Base-by-base conservation (phyloP, 2,888 invertebrate genomes). In the Auanema sp. region DNA sequence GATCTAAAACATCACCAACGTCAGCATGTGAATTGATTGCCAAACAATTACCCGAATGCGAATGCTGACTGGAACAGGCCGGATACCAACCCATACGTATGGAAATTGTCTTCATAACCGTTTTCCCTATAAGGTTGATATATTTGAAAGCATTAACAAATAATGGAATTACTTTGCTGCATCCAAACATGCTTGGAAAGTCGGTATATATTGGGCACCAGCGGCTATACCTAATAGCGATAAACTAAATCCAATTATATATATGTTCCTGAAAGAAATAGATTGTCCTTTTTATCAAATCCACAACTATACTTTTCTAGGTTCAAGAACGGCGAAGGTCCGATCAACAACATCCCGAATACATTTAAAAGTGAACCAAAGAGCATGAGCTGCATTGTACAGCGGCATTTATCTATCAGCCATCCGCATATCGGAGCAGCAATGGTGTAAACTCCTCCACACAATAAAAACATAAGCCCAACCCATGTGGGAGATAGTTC, bases 61-160 rank as follows among this genome's bases (percentile, higher is more conserved):
- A 93, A 92, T 0, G 91, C 89, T 0, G 92, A 92, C 1, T 93
- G 92, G 90, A 92, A 93, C 78, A 93, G 87, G 0, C 92, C 93
- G 0, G 93, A 92, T 10, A 93, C 90, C 43, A 93, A 86, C 0
- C 93, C 93, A 81, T 92, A 93, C 0, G 93, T 93, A 81, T 92
- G 91, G 71, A 93, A 87, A 67, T 90, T 90, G 84, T 93, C 91
- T 0, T 91, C 90, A 72, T 92, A 89, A 3, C 85, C 86, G 41
- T 83, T 59, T 49, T 80, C 75, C 72, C 85, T 85, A 77, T 66
- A 81, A 79, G 51, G 49, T 18, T 6, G 6, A 40, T 12, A 16
- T 16, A 12, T 47, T 47, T 47, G 47, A 47, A 10, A 5, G 16
- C 3, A 21, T 47, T 47, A 10, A 47, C 4, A 47, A 47, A 18